phyloP scores from a whole-genome alignment of 1,140 invertebrate genomes.

The Pinna nobilis region DNA sequence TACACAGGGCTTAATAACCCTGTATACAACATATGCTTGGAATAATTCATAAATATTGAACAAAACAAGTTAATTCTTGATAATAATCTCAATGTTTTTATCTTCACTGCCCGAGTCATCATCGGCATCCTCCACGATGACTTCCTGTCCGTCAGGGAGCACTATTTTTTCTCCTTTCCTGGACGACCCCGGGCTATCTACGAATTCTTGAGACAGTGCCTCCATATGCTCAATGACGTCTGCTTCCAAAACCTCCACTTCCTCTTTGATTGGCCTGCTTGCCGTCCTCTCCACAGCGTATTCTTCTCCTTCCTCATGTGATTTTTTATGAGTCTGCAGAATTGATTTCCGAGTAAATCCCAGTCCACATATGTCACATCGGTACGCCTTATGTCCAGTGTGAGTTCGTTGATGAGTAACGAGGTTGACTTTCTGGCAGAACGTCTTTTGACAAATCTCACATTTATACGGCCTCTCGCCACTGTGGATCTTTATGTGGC shows the following conservation, averaged over 20 bases:
- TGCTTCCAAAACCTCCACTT: constrained; percentile 16
- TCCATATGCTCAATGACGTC: constrained; percentile 18
- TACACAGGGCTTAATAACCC: too few relatives aligned
- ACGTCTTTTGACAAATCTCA: constrained; percentile 81
- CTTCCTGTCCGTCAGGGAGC: constrained; percentile 5
- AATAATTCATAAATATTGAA: too few relatives aligned
- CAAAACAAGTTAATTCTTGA: too few relatives aligned
- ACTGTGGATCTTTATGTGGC: constrained; percentile 58
- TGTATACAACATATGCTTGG: too few relatives aligned
- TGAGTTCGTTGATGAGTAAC: constrained; percentile 82
- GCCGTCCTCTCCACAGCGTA: constrained; percentile 12
- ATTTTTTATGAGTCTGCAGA: constrained; percentile 41
- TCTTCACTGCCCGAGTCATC: not conserved
- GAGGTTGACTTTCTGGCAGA: constrained; percentile 94
- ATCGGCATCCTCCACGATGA: constrained; percentile 10
- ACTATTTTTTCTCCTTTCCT: not conserved
- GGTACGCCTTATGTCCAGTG: constrained; percentile 45
- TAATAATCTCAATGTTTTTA: not conserved
- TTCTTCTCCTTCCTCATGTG: constrained; percentile 39
- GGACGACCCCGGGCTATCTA: not conserved
- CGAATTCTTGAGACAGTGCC: constrained; percentile 8
- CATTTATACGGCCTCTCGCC: constrained; percentile 60
- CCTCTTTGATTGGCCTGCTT: not conserved
- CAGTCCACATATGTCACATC: constrained; percentile 43
- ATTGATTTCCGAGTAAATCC: constrained; percentile 41